Conservation (phyloP, 1,140 invertebrate species). For the Bombus ignitus region DNA sequence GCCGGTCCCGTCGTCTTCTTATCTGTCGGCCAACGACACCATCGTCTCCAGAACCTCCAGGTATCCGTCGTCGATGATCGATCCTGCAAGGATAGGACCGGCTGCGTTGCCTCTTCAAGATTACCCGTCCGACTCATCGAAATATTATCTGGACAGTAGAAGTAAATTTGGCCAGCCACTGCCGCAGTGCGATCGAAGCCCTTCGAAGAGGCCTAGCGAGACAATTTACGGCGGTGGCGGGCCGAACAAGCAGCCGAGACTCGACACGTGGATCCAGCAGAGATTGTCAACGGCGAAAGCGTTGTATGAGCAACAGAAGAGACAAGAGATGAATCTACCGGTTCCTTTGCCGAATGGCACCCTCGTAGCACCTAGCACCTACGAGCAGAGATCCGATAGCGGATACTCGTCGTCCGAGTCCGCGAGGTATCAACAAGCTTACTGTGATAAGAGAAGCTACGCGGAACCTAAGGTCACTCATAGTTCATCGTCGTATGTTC, state of each 20-base stretch:
- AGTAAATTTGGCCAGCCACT: conserved; percentile 49
- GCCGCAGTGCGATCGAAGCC: conserved; percentile 48
- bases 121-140: conserved; percentile 70
- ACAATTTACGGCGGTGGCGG: conserved; percentile 63
- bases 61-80: conserved; percentile 60
- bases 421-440: conserved; percentile 71
- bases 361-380: conserved; percentile 59
- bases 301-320: conserved; percentile 73
- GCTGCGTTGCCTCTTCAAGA: conserved; percentile 65
- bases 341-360: conserved; percentile 72
- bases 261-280: conserved; percentile 84
- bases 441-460: conserved; percentile 80
- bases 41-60: conserved; percentile 62
- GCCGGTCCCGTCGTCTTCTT: conserved; percentile 61
- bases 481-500: conserved; percentile 64
- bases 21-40: conserved; percentile 67
- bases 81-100: conserved; percentile 51
- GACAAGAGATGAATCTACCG: conserved; percentile 71
- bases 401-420: conserved; percentile 67
- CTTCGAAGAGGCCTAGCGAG: conserved; percentile 77
- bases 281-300: conserved; percentile 75
- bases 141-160: conserved; percentile 72
- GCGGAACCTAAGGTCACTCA: conserved; percentile 63
- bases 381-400: conserved; percentile 71
- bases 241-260: conserved; percentile 81